Evolutionary conservation across 2,888 invertebrate genomes (phyloP).

Genomic region (Sisyra terminalis): DNA sequence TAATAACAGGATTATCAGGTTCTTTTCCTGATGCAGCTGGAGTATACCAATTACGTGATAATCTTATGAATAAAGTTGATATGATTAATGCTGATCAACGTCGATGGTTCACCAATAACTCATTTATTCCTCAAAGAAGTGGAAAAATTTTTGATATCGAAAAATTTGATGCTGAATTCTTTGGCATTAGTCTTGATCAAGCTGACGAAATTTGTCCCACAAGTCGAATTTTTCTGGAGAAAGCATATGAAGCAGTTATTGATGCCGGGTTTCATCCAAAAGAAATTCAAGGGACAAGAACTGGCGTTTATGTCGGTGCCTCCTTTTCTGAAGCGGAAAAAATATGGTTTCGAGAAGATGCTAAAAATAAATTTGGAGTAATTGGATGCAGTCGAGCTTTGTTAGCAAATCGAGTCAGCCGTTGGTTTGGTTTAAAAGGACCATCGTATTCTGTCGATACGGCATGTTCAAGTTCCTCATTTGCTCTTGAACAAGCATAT

Average conservation of each 20-base stretch:
- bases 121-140: slow-evolving; percentile 38
- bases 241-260: slow-evolving; percentile 38
- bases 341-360: slow-evolving; percentile 55
- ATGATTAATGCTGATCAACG: slow-evolving; percentile 66
- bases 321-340: slow-evolving; percentile 65
- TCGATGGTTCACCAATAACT: slow-evolving; percentile 54
- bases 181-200: slow-evolving; percentile 56
- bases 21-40: slow-evolving; percentile 64
- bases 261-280: slow-evolving; percentile 52
- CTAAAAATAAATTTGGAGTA: slow-evolving; percentile 44
- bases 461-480: slow-evolving; percentile 86
- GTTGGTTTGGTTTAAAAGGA: slow-evolving; percentile 72
- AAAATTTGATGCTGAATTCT: slow-evolving; percentile 37
- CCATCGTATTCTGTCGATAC: slow-evolving; percentile 83
- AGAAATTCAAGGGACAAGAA: slow-evolving; percentile 49
- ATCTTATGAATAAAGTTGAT: slow-evolving; percentile 62
- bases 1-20: slow-evolving; percentile 51
- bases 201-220: slow-evolving; percentile 36
- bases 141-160: slow-evolving; percentile 42
- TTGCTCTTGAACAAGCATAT: slow-evolving; percentile 72
- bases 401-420: slow-evolving; percentile 70
- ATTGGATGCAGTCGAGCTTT: slow-evolving; percentile 7
- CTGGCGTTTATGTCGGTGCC: slow-evolving; percentile 66
- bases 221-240: slow-evolving; percentile 39
- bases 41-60: slow-evolving; percentile 49